Base-by-base conservation (phyloP, 1,140 invertebrate genomes). In the Lethrus apterus region DNA sequence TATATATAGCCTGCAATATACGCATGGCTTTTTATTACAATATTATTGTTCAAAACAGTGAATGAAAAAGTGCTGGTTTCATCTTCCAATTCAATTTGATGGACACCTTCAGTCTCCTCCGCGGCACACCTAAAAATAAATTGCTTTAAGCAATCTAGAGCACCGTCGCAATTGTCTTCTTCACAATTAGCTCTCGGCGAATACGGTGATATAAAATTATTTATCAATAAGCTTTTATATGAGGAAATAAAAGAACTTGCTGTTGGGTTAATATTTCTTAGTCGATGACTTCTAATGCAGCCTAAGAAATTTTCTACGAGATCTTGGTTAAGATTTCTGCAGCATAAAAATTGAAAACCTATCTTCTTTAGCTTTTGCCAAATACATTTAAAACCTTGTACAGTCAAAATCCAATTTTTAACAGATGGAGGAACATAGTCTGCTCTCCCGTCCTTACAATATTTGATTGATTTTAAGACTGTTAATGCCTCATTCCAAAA, bases 381-480 rank as follows among this genome's bases (percentile, higher is more conserved):
- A 3, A 54, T 9, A 42, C 38, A 33, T 18, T 42, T 14, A 30
- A 54, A 51, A 5, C 45, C 38, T 20, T 20, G 26, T 4, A 54
- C 10, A 21, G 48, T 54, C 13, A 17, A 13, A 10, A 44, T 44
- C 35, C 46, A 44, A 40, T 54, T 54, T 33, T 9, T 4, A 44
- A 46, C 50, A 9, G 48, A 4, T 18, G 46, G 29, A 9, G 49
- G 45, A 17, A 38, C 26, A 18, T 14, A 41, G 5, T 33, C 14
- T 8, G n/a, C n/a, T 13, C 11, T 23, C 5, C 17, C 8, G 5
- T 26, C n/a, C 5, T 14, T 33, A 7, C 5, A 5, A 33, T 8
- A 33, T 9, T 9, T 15, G 14, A 33, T 33, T 8, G 31, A 7
- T 14, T 14, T 33, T 33, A 45, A 13, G n/a, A 34, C 15, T 21